These are phyloP conservation scores for Oligia fasciuncula DNA, from an alignment of 2,888 invertebrate species.

Conservation along the genomic window DNA sequence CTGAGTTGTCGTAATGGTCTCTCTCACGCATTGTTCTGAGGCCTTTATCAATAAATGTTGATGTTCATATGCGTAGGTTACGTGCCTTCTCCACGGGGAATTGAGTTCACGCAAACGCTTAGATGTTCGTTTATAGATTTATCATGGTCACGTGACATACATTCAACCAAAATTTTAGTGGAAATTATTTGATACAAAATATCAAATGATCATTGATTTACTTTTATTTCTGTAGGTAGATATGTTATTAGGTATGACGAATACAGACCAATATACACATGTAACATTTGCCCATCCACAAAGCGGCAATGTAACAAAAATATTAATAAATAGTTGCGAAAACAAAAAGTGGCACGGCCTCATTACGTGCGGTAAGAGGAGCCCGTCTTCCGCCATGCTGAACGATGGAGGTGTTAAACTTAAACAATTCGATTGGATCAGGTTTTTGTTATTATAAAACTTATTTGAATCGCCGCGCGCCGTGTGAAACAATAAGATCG, in stretches of 20 bases:
- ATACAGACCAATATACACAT: conserved; percentile 22
- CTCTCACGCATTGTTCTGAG: conserved; percentile 64
- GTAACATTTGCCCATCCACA: conserved; percentile 49
- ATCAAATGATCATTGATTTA: conserved; percentile 5
- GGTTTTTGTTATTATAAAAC: conserved; percentile 61
- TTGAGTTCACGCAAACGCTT: conserved; percentile 53
- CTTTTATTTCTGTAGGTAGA: conserved; percentile 9
- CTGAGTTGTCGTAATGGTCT: conserved; percentile 60
- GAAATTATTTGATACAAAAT: conserved; percentile 24
- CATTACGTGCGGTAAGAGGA: conserved; percentile 74
- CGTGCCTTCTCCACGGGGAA: conserved; percentile 34
- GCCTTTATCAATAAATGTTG: conserved; percentile 51
- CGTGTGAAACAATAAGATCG: conserved; percentile 65
- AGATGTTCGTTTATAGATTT: conserved; percentile 46
- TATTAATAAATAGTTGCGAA: conserved; percentile 70
- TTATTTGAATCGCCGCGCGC: conserved; percentile 59
- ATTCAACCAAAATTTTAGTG: conserved; percentile 14
- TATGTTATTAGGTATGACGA: not conserved
- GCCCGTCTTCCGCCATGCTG: conserved; percentile 70
- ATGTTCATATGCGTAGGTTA: conserved; percentile 43
- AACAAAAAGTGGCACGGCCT: conserved; percentile 74
- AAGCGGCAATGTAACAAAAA: conserved; percentile 68
- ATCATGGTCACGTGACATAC: conserved; percentile 45
- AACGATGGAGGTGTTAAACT: conserved; percentile 69
- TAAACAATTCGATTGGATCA: conserved; percentile 71